Base-by-base conservation (phyloP, 2,888 invertebrate species). In the Automeris io region DNA sequence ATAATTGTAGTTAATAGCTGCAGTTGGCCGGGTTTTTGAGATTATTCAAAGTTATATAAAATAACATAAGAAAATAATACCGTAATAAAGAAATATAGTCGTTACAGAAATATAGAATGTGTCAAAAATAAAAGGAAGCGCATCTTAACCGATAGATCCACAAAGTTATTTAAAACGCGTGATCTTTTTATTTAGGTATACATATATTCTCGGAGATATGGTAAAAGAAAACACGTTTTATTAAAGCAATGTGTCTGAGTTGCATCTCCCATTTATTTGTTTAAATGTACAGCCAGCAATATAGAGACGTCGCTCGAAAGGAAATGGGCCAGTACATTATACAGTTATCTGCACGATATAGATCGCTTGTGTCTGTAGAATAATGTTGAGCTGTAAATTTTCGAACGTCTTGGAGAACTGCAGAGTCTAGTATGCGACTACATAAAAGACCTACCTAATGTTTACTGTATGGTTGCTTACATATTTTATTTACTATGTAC, bases 241-340 rank as follows among this genome's bases (percentile, higher is more conserved):
- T 29, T 18, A 32, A 11, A 26, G 34, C 34, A 43, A 49, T 41
- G 41, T 44, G 39, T 43, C 32, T 7, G 36, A 21, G 43, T 44
- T 47, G 44, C 43, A 43, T 38, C 35, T 40, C 39, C 39, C 40
- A 44, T 47, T 52, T 48, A 47, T 46, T 46, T 48, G 37, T 42
- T 33, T 43, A 41, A 44, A 53, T 41, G 47, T 47, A 77, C 70
- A 63, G 68, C 60, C 54, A 43, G 51, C 63, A 67, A 72, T 76
- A 76, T 67, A 60, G 57, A 54, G 44, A 58, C 57, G 62, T 59
- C 60, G 57, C 57, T 46, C 40, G 46, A 44, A 53, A 57, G 62
- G 61, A 68, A 73, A 73, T 72, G 65, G 69, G 57, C 61, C 63
- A 73, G 72, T 74, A 73, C 61, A 69, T 77, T 75, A 62, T 49